Base-by-base conservation (phyloP, 2,888 invertebrate genomes). In the Dolomedes plantarius region DNA sequence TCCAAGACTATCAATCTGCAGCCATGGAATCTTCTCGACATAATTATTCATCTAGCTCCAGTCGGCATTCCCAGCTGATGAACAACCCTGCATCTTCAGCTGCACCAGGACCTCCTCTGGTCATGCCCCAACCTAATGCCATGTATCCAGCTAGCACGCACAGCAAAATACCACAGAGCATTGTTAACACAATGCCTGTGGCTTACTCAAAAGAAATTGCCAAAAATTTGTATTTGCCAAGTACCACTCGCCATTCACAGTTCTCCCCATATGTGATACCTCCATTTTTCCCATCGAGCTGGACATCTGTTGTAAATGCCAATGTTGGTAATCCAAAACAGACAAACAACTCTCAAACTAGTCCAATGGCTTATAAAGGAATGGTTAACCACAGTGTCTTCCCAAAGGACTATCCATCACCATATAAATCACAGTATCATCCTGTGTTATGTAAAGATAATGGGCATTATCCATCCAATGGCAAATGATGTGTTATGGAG, bases 331-430 rank as follows among this genome's bases (percentile, higher is more conserved):
- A 56, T 65, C 56, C 67, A 39, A 75, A 71, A 36, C 71, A 50
- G 39, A 67, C 71, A 19, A 75, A 50, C 36, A 80, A 75, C 50
- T 65, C 80, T 72, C 75, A 71, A 71, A 69, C 80, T 86, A 80
- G 80, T 80, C 78, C 79, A 62, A 65, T 74, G 72, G 27, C 80
- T 28, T 86, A 80, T 39, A 86, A 86, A 76, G 80, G 71, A 69
- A 80, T 80, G 77, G 76, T 86, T 36, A 86, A 80, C 72, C 86
- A 86, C 62, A 78, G 86, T 86, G 86, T 86, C 86, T 86, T 86
- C 86, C 86, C 86, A 29, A 86, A 86, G 29, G 78, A 80, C 31
- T 86, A 86, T 71, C 86, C 80, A 41, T 80, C 79, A 62, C 79
- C 80, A 65, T 74, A 79, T 65, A 86, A 80, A 72, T 67, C 75